Evolutionary conservation across 2,888 invertebrate genomes (phyloP), one percentile per base, ranked within the genome.

Genomic region (Epirrita christyi): DNA sequence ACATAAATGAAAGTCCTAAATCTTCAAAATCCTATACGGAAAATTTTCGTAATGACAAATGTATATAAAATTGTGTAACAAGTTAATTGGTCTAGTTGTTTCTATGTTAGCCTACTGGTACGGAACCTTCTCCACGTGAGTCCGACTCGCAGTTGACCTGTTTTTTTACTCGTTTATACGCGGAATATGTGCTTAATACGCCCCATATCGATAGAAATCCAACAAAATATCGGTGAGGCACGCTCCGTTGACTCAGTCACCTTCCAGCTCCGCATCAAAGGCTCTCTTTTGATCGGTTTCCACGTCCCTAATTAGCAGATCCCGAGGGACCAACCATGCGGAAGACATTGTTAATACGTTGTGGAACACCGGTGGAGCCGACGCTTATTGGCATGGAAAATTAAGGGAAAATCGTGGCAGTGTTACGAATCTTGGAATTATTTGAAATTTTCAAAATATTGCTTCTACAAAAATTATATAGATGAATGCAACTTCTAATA

Each of bases 271-370:
- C 80, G 81, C 88, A 86, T 90, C 88, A 89, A 88, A 88, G 88
- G 83, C 75, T 77, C 80, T 76, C 83, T 80, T 85, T 83, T 79
- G 86, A 86, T 85, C 85, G 82, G 78, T 81, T 82, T 80, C 81
- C 83, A 79, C 78, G 85, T 79, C 84, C 88, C 85, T 91, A 91
- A 91, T 91, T 91, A 91, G 88, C 87, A 80, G 81, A 83, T 81
- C 78, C 58, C 84, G 84, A 83, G 81, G 66, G 72, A 60, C 73
- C 83, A 73, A 70, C 81, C 86, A 73, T 61, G 78, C 78, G 90
- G 88, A 91, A 92, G 85, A 87, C 85, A 92, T 91, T 91, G 91
- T 88, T 90, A 91, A 92, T 90, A 88, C 89, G 86, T 82, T 85
- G 82, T 83, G 85, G 82, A 86, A 75, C 78, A 77, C 68, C 73